Evolutionary conservation across 1,140 invertebrate species (phyloP).

Genomic region (Frieseomelitta varia): DNA sequence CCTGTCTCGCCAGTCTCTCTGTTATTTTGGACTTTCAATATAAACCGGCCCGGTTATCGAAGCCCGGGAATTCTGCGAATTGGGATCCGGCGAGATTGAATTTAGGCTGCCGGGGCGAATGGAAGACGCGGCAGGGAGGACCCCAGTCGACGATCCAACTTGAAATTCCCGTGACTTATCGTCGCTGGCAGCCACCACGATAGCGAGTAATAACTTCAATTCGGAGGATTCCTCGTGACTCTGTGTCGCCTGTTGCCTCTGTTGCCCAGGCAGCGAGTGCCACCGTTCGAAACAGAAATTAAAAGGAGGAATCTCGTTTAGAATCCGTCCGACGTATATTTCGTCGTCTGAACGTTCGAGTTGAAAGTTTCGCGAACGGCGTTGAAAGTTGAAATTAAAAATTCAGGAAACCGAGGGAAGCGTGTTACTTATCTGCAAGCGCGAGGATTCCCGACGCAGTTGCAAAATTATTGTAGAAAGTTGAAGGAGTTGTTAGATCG

Average conservation of each 20-base stretch:
- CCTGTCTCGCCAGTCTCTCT: neutral
- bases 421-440: too few species aligned
- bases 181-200: neutral
- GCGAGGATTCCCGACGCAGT: too few species aligned
- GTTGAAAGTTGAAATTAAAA: too few species aligned
- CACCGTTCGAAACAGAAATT: too few species aligned
- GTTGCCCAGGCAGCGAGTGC: neutral
- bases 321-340: too few species aligned
- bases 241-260: neutral
- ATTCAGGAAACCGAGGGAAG: too few species aligned
- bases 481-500: neutral
- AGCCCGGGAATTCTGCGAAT: neutral
- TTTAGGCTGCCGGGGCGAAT: neutral
- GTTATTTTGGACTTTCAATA: conserved; percentile 10
- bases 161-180: conserved; percentile 14
- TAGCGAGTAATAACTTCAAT: neutral
- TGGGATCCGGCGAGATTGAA: conserved; percentile 2
- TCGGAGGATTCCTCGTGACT: neutral
- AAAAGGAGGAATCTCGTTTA: too few species aligned
- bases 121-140: neutral
- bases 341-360: too few species aligned
- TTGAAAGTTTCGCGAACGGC: too few species aligned
- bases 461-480: neutral
- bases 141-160: neutral
- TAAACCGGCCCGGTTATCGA: conserved; percentile 6